Conservation (phyloP, 1,140 invertebrate genomes). For the Wiebesia pumilae region DNA sequence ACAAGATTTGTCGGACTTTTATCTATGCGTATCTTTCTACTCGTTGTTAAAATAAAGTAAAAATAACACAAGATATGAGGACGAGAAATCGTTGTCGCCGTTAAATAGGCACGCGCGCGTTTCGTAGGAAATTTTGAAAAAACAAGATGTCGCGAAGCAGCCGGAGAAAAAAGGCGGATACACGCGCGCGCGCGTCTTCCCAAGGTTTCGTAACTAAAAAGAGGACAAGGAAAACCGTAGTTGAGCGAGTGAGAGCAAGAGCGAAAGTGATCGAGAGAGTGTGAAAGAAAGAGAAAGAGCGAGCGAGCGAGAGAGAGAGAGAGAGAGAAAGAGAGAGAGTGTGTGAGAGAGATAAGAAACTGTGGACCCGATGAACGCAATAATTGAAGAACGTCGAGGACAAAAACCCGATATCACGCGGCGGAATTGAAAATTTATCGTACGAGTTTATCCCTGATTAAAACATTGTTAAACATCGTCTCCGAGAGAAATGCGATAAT, state of each 20-base stretch:
- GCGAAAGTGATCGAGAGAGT: too few relatives aligned
- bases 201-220: constrained; percentile 13
- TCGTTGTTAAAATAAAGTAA: background rate
- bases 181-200: constrained; percentile 3
- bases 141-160: constrained; percentile 36
- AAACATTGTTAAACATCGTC: constrained; percentile 23
- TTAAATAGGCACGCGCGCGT: background rate
- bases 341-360: too few relatives aligned
- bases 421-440: background rate
- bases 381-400: background rate
- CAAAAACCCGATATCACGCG: background rate
- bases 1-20: background rate
- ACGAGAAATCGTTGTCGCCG: background rate
- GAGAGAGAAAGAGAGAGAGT: too few relatives aligned
- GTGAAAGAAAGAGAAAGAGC: too few relatives aligned
- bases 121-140: background rate
- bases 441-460: constrained; percentile 8
- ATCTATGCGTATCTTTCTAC: background rate
- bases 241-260: background rate
- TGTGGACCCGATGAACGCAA: constrained; percentile 3
- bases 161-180: background rate
- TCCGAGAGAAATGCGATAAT: constrained; percentile 2
- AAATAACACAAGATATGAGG: background rate
- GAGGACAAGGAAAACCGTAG: constrained; percentile 3
- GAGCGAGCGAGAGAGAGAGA: too few relatives aligned